A percentile compares a stretch with the other conserved stretches of the same genome.
Conservation (phyloP, 92 coral and sea anemone genomes). For the Parazoanthus atlanticus region DNA sequence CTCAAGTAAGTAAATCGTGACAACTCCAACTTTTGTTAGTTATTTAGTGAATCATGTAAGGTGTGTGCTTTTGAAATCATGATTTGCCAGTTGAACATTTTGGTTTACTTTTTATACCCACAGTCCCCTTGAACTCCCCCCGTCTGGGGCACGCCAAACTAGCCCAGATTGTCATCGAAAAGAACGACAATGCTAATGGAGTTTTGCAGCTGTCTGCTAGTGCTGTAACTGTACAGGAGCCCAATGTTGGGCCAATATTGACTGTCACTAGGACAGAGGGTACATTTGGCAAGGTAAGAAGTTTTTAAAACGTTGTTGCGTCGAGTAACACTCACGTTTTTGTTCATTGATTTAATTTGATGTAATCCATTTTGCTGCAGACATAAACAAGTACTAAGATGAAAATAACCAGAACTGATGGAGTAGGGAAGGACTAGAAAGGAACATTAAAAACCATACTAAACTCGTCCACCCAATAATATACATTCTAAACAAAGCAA, state of each 20-base stretch:
- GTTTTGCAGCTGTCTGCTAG: constrained; percentile 79
- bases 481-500: no score
- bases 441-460: no score
- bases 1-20: no score
- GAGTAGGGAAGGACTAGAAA: background rate
- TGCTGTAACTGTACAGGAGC: constrained; percentile 79
- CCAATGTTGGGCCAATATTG: constrained; percentile 69
- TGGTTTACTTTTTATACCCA: background rate
- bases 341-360: background rate
- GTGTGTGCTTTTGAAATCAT: background rate
- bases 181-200: constrained; percentile 95
- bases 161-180: constrained; percentile 68
- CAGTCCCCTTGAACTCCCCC: constrained; percentile 83
- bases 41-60: no score
- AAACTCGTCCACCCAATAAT: no score
- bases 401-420: background rate
- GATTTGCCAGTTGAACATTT: background rate
- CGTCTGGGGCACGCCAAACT: constrained; percentile 74
- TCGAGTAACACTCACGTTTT: background rate
- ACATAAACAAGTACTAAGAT: background rate
- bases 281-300: constrained; percentile 85
- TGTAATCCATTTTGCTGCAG: background rate
- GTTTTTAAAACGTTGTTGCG: background rate
- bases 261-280: constrained; percentile 84
- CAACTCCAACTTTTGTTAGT: no score